A percentile compares a stretch with the other conserved stretches of the same genome.
Evolutionary conservation across 2,888 invertebrate genomes (phyloP).

Genomic region (Theretra japonica): DNA sequence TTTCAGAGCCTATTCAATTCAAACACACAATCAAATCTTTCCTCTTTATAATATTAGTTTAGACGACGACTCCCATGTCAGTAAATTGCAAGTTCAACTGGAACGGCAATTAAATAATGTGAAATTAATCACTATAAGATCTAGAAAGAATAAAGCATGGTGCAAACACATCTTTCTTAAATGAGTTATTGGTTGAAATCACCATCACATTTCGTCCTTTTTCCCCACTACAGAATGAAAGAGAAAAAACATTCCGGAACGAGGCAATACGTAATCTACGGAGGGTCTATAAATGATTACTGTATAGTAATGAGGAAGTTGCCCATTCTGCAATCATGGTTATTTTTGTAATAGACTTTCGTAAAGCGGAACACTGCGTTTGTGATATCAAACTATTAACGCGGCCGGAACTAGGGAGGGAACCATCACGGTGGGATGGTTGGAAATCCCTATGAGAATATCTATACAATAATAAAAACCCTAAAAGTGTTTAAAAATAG

Average conservation of each 20-base stretch:
- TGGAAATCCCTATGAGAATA: background rate
- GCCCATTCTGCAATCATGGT: conserved; percentile 22
- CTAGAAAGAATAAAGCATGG: too few species aligned
- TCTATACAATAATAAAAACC: background rate
- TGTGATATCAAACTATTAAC: conserved; percentile 19
- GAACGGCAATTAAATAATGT: too few species aligned
- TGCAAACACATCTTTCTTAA: too few species aligned
- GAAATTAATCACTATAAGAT: too few species aligned
- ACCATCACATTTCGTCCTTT: background rate
- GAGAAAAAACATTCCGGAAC: conserved; percentile 7
- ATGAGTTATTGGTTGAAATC: background rate
- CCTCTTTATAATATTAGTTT: too few species aligned
- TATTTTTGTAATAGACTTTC: conserved; percentile 26
- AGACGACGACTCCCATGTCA: too few species aligned
- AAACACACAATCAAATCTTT: too few species aligned
- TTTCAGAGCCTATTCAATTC: too few species aligned
- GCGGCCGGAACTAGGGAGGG: conserved; percentile 8
- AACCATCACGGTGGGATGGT: background rate
- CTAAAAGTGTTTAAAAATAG: background rate
- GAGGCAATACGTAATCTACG: conserved; percentile 14
- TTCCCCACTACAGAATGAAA: background rate
- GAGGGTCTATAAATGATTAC: conserved; percentile 30
- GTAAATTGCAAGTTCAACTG: too few species aligned
- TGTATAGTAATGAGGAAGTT: conserved; percentile 31
- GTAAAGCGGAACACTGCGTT: conserved; percentile 23